phyloP scores from a whole-genome alignment of 2,797 vertebrate species.

The Trachops cirrhosus region DNA sequence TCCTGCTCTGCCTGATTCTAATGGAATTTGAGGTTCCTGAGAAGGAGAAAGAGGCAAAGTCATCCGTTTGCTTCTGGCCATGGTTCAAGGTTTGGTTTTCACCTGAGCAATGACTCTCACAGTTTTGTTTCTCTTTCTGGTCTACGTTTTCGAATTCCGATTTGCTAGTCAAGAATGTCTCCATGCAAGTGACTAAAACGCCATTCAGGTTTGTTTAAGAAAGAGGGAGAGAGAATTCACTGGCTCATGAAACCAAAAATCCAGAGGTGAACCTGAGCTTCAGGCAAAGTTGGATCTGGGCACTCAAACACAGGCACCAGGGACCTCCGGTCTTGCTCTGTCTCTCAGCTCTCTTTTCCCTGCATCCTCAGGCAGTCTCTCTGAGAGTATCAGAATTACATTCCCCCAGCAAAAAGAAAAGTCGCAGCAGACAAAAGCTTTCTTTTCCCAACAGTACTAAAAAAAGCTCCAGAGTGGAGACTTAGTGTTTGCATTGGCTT shows the following conservation, averaged over 20 bases:
- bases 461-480: conserved; percentile 5
- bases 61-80: background rate
- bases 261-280: background rate
- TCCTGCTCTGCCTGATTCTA: background rate
- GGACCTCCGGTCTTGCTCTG: background rate
- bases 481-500: background rate
- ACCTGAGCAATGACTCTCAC: background rate
- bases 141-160: background rate
- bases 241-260: conserved; percentile 5
- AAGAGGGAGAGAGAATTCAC: background rate
- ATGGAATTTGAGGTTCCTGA: background rate
- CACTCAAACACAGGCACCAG: background rate
- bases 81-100: background rate
- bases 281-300: background rate
- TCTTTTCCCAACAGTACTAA: background rate
- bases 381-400: background rate
- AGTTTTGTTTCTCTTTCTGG: background rate
- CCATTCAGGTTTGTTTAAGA: background rate
- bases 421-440: background rate
- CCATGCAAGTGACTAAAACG: background rate
- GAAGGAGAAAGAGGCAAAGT: background rate
- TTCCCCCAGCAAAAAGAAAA: background rate
- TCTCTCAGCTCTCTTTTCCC: background rate
- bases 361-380: background rate
- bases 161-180: background rate